Base-by-base conservation (phyloP, 2,888 invertebrate species). In the Epistrophe eligans region DNA sequence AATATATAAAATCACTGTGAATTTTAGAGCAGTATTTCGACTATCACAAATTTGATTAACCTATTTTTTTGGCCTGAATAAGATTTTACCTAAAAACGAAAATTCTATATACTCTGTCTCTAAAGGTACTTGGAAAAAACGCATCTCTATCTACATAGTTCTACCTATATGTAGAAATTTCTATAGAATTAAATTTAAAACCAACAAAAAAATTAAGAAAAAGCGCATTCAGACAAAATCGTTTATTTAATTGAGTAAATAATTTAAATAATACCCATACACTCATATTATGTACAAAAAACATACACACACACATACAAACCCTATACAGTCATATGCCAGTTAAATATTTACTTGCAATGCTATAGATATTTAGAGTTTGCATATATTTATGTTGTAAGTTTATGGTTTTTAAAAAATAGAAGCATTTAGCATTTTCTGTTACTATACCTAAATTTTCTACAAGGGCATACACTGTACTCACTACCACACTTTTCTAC, bases 61-160 rank as follows among this genome's bases (percentile, higher is more conserved):
- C 67, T 67, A 67, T 67, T 67, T 67, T 50, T 9, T 28, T 67
- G 67, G 19, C 67, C 67, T 67, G 35, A 50, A 67, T 67, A 67
- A 50, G 35, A 15, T 55, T 55, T 32, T 19, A 50, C 19, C 19
- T 38, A 35, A 13, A 35, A 32, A 50, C 50, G 48, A 67, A 19
- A 17, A 38, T 19, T 64, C 55, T 8, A 15, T 28, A 3, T 64
- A 45, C 3, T n/a, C 3, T 24, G 3, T 24, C 24, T 24, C n/a
- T n/a, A n/a, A n/a, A 24, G 24, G 24, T 24, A 24, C 24, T 24
- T 24, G 4, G 7, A 1, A 15, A 67, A 50, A 66, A 67, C 67
- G 67, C 67, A 67, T 48, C 19, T 15, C 15, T 13, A 32, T 64
- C 24, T 4, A 7, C 8, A 24, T 9, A 38, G 3, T 0, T 5